Conservation (phyloP, 2,888 invertebrate species). For the Thelaira solivaga region DNA sequence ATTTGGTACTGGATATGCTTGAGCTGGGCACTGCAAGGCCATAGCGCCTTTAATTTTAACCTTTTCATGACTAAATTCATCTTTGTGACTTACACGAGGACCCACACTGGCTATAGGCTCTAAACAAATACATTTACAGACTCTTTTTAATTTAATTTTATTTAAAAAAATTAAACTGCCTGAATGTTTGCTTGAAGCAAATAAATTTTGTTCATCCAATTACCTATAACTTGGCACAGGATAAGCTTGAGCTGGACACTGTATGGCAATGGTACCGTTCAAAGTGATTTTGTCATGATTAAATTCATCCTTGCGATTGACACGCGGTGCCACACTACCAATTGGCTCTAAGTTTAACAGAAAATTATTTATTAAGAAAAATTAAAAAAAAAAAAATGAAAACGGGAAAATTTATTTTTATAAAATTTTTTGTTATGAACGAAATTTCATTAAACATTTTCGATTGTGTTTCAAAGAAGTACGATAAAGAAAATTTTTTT, state of each 20-base stretch:
- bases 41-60: slow-evolving; percentile 74
- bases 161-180: slow-evolving; percentile 21
- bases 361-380: too few species aligned
- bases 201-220: neutral
- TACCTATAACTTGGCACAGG: slow-evolving; percentile 81
- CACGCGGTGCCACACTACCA: slow-evolving; percentile 80
- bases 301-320: slow-evolving; percentile 78
- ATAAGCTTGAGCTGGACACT: slow-evolving; percentile 86
- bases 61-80: slow-evolving; percentile 75
- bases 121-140: slow-evolving; percentile 53
- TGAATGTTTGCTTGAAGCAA: slow-evolving; percentile 43
- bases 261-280: slow-evolving; percentile 79
- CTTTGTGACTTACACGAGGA: slow-evolving; percentile 79
- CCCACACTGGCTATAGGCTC: slow-evolving; percentile 79
- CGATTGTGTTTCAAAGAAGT: too few species aligned
- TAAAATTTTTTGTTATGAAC: too few species aligned
- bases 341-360: slow-evolving; percentile 74
- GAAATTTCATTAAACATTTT: too few species aligned
- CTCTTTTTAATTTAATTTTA: neutral
- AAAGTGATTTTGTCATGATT: slow-evolving; percentile 72
- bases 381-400: too few species aligned
- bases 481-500: too few species aligned
- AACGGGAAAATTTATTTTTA: too few species aligned
- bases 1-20: slow-evolving; percentile 82
- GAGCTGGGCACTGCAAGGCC: slow-evolving; percentile 85